Evolutionary conservation across 2,888 invertebrate genomes (phyloP).

Genomic region (Drosophila sordidapex): DNA sequence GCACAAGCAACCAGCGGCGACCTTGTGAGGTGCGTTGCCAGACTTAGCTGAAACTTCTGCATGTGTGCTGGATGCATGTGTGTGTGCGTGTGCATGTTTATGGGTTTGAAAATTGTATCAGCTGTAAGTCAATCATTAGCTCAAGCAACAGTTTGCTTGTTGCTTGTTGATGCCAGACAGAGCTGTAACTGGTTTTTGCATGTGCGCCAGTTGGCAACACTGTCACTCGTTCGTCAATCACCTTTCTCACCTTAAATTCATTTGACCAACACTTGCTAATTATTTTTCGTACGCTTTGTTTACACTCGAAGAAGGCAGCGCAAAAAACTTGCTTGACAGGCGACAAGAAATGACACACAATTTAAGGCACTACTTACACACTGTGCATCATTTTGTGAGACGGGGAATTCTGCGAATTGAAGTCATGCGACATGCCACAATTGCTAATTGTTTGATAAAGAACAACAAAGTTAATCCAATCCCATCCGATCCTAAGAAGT

Average conservation of each 20-base stretch:
- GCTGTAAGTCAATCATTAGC: conserved; percentile 9
- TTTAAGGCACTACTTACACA: conserved; percentile 5
- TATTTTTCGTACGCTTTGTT: conserved; percentile 28
- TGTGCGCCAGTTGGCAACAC: neutral
- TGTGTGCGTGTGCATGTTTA: conserved; percentile 6
- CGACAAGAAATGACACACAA: conserved; percentile 11
- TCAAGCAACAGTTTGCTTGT: conserved; percentile 22
- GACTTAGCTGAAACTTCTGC: conserved; percentile 18
- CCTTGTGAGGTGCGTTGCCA: conserved; percentile 54
- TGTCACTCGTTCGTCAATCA: neutral
- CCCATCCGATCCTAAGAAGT: conserved; percentile 23
- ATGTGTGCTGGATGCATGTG: conserved; percentile 6
- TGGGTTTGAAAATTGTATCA: conserved; percentile 22
- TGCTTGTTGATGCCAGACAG: neutral
- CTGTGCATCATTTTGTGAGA: neutral
- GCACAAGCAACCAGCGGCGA: conserved; percentile 48
- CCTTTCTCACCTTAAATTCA: conserved; percentile 20
- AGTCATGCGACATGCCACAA: conserved; percentile 39
- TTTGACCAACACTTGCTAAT: conserved; percentile 13
- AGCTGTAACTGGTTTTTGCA: conserved; percentile 4
- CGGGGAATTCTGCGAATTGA: conserved; percentile 28
- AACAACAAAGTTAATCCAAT: conserved; percentile 47
- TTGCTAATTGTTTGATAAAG: conserved; percentile 65
- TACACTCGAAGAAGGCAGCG: conserved; percentile 4
- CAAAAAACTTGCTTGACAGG: conserved; percentile 24